Base-by-base conservation (phyloP, 2,888 invertebrate species). In the Drosophila emarginata region DNA sequence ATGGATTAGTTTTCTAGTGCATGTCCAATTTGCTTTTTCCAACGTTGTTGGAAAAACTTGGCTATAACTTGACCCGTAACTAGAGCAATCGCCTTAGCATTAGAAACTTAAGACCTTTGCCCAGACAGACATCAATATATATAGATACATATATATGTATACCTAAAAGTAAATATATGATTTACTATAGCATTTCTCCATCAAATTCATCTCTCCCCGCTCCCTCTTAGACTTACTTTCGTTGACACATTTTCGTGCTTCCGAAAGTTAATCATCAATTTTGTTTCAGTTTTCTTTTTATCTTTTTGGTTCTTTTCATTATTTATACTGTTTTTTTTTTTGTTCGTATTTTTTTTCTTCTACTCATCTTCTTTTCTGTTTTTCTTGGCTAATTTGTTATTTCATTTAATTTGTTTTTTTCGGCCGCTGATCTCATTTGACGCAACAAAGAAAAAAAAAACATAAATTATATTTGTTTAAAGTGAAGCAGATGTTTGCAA, bases 361-460 rank as follows among this genome's bases (percentile, higher is more conserved):
- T 36, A 28, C 32, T 70, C 73, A 70, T 75, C 70, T 69, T 61
- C 50, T 36, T 63, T 40, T 61, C 50, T 32, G 62, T 37, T 67
- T 70, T 64, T 54, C 32, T 39, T 52, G 26, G 26, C 50, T 56
- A 71, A 62, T 64, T 60, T 77, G 52, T 66, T 54, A 26, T 71
- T 64, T 50, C 40, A 40, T 36, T 50, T 67, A 45, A 54, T 58
- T 61, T 51, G n/a, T 58, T 54, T 67, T 56, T 77, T 51, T 64
- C 11, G 72, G 50, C 52, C 36, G 75, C 70, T 88, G 88, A 86
- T 86, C 86, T 84, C 80, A 82, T 78, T 82, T 77, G 72, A 74
- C 67, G 72, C 56, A 67, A 28, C 11, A 32, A 15, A 21, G 0
- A 21, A 54, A 54, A 5, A 54, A 11, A 54, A 70, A 26, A 72